Percentiles rank a stretch among this genome's conserved stretches.
These are phyloP conservation scores for Enteromius treurensis DNA, from an alignment of 2,797 vertebrate species.

Conservation along the genomic window DNA sequence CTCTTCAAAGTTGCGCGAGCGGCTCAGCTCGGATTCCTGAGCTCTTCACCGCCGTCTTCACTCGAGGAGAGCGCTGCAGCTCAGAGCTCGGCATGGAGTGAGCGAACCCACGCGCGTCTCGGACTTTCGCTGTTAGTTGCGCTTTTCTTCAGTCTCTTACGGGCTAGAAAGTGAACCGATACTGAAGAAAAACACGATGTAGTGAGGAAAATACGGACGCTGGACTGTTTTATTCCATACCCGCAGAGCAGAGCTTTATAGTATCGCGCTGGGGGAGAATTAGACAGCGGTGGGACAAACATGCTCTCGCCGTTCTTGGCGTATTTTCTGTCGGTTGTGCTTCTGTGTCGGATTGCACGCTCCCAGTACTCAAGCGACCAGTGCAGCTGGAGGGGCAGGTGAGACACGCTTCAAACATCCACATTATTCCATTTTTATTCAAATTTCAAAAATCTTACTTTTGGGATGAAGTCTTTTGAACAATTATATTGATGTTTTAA, in stretches of 20 bases:
- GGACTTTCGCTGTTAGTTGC: neutral
- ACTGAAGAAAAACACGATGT: conserved; percentile 71
- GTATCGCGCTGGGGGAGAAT: conserved; percentile 19
- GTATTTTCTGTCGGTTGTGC: conserved; percentile 75
- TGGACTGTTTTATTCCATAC: conserved; percentile 65
- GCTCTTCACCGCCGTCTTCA: conserved; percentile 6
- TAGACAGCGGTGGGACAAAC: conserved; percentile 65
- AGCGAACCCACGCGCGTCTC: neutral
- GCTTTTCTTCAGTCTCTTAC: neutral
- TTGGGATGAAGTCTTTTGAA: no score
- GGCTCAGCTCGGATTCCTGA: conserved; percentile 7
- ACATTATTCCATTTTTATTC: neutral
- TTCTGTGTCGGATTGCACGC: conserved; percentile 78
- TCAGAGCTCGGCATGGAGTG: conserved; percentile 37
- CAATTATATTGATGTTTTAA: neutral
- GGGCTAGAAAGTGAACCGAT: conserved; percentile 24
- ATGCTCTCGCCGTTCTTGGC: conserved; percentile 79
- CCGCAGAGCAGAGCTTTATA: conserved; percentile 60
- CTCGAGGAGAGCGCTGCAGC: conserved; percentile 11
- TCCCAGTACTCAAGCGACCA: conserved; percentile 94
- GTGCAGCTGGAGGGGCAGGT: conserved; percentile 99
- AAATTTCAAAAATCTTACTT: neutral
- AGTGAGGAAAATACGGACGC: conserved; percentile 66
- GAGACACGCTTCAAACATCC: conserved; percentile 55
- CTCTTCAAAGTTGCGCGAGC: conserved; percentile 5